Percentiles rank a stretch among this genome's conserved stretches.
These are phyloP conservation scores for Helicoverpa assulta DNA, from an alignment of 2,888 invertebrate species.

Conservation along the genomic window DNA sequence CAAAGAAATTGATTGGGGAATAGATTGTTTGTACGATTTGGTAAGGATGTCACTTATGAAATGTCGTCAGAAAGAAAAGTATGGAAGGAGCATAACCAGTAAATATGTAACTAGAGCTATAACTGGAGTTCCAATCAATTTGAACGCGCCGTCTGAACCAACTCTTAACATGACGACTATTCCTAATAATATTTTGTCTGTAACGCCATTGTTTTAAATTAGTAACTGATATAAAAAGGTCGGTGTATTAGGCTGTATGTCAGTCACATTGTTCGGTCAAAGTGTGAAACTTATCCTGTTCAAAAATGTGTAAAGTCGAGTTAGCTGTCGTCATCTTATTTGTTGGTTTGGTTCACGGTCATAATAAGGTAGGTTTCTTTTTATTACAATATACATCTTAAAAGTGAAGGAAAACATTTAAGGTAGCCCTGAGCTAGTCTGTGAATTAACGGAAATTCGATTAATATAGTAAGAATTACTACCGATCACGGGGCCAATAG, in stretches of 20 bases:
- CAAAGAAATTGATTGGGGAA: too few relatives aligned
- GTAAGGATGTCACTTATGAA: too few relatives aligned
- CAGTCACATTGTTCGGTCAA: not conserved
- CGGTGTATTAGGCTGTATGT: not conserved
- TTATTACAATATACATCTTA: not conserved
- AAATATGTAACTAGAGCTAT: too few relatives aligned
- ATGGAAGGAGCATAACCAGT: too few relatives aligned
- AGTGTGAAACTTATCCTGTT: not conserved
- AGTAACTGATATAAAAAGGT: slow-evolving; percentile 6
- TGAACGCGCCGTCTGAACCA: slow-evolving; percentile 11
- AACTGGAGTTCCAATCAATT: not conserved
- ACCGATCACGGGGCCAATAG: too few relatives aligned
- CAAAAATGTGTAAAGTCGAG: not conserved
- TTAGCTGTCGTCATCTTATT: not conserved
- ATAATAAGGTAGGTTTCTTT: not conserved
- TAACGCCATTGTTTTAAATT: slow-evolving; percentile 20
- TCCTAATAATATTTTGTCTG: slow-evolving; percentile 19
- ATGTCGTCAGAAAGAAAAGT: too few relatives aligned
- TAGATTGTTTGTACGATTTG: too few relatives aligned
- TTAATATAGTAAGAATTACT: too few relatives aligned
- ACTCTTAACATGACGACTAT: not conserved
- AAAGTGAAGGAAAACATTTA: too few relatives aligned
- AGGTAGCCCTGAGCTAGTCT: too few relatives aligned
- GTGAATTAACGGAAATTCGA: too few relatives aligned
- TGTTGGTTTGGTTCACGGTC: not conserved